Base-by-base conservation (phyloP, 1,140 invertebrate genomes). In the Hypsibius dujardini region DNA sequence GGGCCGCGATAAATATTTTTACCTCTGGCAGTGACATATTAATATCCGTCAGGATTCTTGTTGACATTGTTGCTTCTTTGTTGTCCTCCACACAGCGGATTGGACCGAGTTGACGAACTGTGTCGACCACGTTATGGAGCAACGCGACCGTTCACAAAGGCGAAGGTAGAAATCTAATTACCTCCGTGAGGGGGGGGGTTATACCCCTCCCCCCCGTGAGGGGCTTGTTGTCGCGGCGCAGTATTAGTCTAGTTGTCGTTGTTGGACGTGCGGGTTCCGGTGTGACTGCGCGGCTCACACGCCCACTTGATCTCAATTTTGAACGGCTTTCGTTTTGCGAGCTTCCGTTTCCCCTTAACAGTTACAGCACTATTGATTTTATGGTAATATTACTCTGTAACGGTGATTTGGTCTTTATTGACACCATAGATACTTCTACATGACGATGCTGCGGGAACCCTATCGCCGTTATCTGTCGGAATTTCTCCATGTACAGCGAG, bases 351-450 rank as follows among this genome's bases (percentile, higher is more conserved):
- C 7, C 50, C 50, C 50, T 56, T 56, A 56, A 56, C n/a, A 59
- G 59, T 72, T 47, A 46, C 12, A 40, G 40, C 50, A 50, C 75
- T 75, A 1, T 74, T 56, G 69, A 40, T 69, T 47, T 45, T 47
- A 59, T 71, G 1, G 50, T 71, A 60, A 46, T 47, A 40, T 47
- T 74, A 70, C 46, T 69, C 72, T 71, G 75, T 74, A 75, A 56
- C 76, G n/a, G n/a, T n/a, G n/a, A n/a, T n/a, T n/a, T n/a, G n/a
- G n/a, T n/a, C n/a, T n/a, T n/a, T n/a, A n/a, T n/a, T n/a, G n/a
- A n/a, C n/a, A n/a, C n/a, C n/a, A n/a, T n/a, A 86, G 85, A 75
- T 98, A 97, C 82, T 95, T 95, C 81, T 98, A 96, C 81, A 91
- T 98, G 71, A 95, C 92, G 42, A 85, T 98, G 72, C 83, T 98